These are phyloP conservation scores for Austrofundulus limnaeus DNA, from an alignment of 2,113 vertebrate species.

Conservation along the genomic window DNA sequence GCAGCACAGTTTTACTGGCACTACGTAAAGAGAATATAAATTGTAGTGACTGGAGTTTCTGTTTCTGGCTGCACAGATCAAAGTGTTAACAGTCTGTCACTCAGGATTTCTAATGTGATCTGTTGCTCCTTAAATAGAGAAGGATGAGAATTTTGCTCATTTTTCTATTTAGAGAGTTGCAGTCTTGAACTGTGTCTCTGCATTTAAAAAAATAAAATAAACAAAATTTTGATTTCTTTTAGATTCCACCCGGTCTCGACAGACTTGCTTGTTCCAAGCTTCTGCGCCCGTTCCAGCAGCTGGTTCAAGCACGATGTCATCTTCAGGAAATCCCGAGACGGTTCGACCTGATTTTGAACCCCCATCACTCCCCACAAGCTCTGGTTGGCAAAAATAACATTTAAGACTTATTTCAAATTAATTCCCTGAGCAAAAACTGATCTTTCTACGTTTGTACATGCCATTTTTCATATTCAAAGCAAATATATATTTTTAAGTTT, in stretches of 20 bases:
- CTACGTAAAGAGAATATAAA: too few relatives aligned
- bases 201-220: too few relatives aligned
- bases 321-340: conserved; percentile 7
- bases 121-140: not conserved
- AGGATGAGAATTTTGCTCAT: not conserved
- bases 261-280: conserved; percentile 65
- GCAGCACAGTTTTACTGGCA: not conserved
- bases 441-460: too few relatives aligned
- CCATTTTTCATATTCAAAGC: too few relatives aligned
- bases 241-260: conserved; percentile 65
- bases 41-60: too few relatives aligned
- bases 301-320: not conserved
- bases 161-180: too few relatives aligned
- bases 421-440: too few relatives aligned
- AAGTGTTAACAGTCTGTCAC: not conserved
- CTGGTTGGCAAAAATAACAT: conserved; percentile 54
- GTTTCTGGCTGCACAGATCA: not conserved
- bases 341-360: conserved; percentile 19
- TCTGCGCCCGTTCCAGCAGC: conserved; percentile 11
- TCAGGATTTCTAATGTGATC: not conserved
- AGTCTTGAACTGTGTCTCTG: not conserved
- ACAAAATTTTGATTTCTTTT: conserved; percentile 11
- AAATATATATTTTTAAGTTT: too few relatives aligned
- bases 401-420: not conserved
- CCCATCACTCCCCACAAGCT: conserved; percentile 34